These are phyloP conservation scores for Steatornis caripensis DNA, from an alignment of 2,113 vertebrate species.

Conservation along the genomic window DNA sequence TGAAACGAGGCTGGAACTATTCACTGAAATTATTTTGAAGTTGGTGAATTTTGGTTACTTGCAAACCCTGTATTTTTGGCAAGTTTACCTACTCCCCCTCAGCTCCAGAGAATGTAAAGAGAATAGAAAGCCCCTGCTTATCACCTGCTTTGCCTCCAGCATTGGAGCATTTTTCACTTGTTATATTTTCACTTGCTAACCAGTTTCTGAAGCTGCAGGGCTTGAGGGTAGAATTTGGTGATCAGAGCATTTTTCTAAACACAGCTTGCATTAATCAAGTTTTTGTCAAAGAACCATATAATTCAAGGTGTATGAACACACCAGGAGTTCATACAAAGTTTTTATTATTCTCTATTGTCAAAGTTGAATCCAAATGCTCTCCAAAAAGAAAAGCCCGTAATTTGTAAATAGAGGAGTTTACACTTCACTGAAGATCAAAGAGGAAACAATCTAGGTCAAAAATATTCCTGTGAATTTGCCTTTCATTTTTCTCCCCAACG, in stretches of 20 bases:
- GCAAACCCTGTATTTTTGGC: background rate
- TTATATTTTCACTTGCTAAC: background rate
- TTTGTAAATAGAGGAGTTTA: constrained; percentile 21
- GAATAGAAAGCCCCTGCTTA: background rate
- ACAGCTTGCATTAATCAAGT: background rate
- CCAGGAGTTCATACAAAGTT: background rate
- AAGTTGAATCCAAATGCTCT: background rate
- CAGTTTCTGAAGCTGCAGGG: background rate
- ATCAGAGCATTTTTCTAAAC: background rate
- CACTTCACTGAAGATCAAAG: background rate
- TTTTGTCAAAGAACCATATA: background rate
- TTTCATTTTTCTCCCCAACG: background rate
- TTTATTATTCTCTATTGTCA: constrained; percentile 3
- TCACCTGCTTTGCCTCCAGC: constrained; percentile 4
- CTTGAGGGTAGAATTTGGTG: background rate
- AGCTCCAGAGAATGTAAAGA: background rate
- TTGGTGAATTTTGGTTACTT: background rate
- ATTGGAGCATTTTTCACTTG: background rate
- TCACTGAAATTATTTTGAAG: background rate
- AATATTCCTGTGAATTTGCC: background rate
- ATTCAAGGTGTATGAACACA: constrained; percentile 1
- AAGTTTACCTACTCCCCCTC: background rate
- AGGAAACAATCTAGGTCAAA: background rate
- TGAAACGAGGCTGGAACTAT: background rate
- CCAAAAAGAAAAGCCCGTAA: background rate